These are phyloP conservation scores for Hypolimnas misippus DNA, from an alignment of 2,888 invertebrate species.

Conservation along the genomic window DNA sequence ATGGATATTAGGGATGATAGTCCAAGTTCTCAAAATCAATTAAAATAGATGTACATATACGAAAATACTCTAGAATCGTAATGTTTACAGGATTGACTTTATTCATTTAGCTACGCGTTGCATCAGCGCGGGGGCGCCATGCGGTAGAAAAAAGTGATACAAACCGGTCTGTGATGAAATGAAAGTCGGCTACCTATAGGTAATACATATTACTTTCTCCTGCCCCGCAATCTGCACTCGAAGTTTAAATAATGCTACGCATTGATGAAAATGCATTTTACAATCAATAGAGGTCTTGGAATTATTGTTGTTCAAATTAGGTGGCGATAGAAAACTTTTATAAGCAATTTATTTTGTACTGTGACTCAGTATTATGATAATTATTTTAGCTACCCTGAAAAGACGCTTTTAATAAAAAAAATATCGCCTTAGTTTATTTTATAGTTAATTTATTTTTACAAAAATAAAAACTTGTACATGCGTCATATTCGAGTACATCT, in stretches of 20 bases:
- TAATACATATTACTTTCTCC: conserved; percentile 72
- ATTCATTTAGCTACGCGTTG: conserved; percentile 10
- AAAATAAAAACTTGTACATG: neutral
- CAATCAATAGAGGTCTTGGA: neutral
- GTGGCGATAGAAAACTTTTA: neutral
- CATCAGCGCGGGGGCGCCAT: conserved; percentile 35
- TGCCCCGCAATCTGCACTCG: conserved; percentile 45
- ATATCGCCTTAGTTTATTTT: too few relatives aligned
- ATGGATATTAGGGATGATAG: too few relatives aligned
- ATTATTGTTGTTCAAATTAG: neutral
- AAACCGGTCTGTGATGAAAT: conserved; percentile 67
- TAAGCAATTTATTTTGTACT: neutral
- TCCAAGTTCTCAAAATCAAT: too few relatives aligned
- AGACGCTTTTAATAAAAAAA: too few relatives aligned
- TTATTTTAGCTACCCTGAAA: too few relatives aligned
- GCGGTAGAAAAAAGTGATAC: conserved; percentile 54
- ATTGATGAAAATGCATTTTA: neutral
- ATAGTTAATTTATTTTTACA: neutral
- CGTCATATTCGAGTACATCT: conserved; percentile 23
- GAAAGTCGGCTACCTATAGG: conserved; percentile 65
- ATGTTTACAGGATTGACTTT: too few relatives aligned
- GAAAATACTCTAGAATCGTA: too few relatives aligned
- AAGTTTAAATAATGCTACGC: conserved; percentile 32
- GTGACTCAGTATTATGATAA: neutral
- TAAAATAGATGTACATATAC: too few relatives aligned